Evolutionary conservation across 2,888 invertebrate genomes (phyloP).

Genomic region (Notodonta dromedarius): DNA sequence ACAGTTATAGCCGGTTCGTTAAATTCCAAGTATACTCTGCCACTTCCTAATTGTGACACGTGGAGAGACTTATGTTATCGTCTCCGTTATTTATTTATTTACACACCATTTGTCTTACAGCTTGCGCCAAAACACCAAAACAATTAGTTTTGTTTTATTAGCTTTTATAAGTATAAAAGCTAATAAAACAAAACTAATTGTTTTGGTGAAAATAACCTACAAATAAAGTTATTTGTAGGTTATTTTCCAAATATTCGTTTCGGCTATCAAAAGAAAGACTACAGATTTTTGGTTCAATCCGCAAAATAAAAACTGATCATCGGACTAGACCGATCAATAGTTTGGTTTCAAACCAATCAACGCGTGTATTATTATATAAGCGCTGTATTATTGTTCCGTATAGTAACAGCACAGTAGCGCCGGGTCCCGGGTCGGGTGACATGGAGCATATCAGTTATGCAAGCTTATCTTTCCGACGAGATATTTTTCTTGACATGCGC

Average conservation of each 20-base stretch:
- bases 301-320: no score
- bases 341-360: not conserved
- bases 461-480: not conserved
- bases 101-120: no score
- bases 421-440: not conserved
- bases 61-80: slow-evolving; percentile 1
- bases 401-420: not conserved
- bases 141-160: no score
- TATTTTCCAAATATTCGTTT: no score
- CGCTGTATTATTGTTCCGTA: not conserved
- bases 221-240: no score
- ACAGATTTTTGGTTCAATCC: no score
- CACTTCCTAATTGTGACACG: slow-evolving; percentile 4
- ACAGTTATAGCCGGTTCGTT: not conserved
- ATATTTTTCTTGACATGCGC: not conserved
- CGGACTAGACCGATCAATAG: no score
- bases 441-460: not conserved
- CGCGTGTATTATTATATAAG: not conserved
- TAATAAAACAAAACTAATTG: no score
- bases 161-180: no score
- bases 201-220: no score
- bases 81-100: not conserved
- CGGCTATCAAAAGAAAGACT: no score
- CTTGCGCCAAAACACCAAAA: no score
- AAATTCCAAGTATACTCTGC: not conserved